These are phyloP conservation scores for Rhodeus uyekii DNA, from an alignment of 2,797 vertebrate genomes.

Conservation along the genomic window DNA sequence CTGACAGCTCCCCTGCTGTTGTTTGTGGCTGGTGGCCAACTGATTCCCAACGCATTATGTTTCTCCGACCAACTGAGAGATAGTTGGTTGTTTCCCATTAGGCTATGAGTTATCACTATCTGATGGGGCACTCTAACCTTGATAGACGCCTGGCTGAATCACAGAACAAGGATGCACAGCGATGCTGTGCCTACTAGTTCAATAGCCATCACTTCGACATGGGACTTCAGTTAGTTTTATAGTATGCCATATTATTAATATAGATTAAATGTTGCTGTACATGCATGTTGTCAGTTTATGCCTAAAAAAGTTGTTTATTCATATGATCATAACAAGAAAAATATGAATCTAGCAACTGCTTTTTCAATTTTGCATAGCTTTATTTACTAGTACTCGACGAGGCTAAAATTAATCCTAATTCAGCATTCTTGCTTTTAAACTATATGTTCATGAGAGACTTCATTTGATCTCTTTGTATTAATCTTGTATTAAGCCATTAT, in stretches of 20 bases:
- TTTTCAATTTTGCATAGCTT: no score
- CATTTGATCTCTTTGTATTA: conserved; percentile 31
- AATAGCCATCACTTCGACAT: conserved; percentile 23
- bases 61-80: conserved; percentile 71
- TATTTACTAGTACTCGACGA: neutral
- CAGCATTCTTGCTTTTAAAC: neutral
- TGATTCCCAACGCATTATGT: conserved; percentile 67
- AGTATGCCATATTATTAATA: neutral
- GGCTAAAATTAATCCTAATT: conserved; percentile 11
- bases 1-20: conserved; percentile 58
- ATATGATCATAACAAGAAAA: neutral
- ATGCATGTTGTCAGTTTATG: neutral
- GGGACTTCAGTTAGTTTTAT: conserved; percentile 22
- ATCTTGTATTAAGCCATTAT: conserved; percentile 56
- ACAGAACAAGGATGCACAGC: conserved; percentile 36
- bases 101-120: conserved; percentile 56
- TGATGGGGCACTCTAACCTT: conserved; percentile 49
- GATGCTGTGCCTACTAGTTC: conserved; percentile 18
- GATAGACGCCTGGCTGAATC: conserved; percentile 43
- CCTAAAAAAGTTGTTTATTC: neutral
- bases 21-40: conserved; percentile 75
- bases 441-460: conserved; percentile 39
- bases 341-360: neutral
- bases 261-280: neutral
- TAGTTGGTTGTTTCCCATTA: conserved; percentile 67